These are phyloP conservation scores for Petromus typicus DNA, from an alignment of 2,113 vertebrate species.

Conservation along the genomic window DNA sequence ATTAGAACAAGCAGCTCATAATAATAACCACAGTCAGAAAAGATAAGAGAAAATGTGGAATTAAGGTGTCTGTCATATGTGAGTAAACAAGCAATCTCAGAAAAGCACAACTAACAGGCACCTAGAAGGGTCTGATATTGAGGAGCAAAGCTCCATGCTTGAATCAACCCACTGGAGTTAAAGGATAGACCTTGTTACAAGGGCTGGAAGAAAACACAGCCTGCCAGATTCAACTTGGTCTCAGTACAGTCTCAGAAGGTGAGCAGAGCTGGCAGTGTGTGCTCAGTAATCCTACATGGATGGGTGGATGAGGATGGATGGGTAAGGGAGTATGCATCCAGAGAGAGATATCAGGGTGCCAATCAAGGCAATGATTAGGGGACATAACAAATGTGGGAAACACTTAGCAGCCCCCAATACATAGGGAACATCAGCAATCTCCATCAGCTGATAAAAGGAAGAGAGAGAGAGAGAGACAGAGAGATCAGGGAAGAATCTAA, in stretches of 20 bases:
- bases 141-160: neutral
- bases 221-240: neutral
- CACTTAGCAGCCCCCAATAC: neutral
- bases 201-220: neutral
- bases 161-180: neutral
- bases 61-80: neutral
- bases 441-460: neutral
- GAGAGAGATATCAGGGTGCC: neutral
- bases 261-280: neutral
- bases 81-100: constrained; percentile 43
- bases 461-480: neutral
- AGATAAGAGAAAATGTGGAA: neutral
- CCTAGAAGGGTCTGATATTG: neutral
- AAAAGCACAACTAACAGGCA: neutral
- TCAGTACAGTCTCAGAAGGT: neutral
- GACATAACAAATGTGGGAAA: neutral
- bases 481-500: neutral
- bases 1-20: constrained; percentile 17
- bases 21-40: neutral
- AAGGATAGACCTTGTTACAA: neutral
- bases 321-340: neutral
- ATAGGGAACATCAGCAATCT: neutral
- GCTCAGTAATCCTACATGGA: neutral
- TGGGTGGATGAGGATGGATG: neutral
- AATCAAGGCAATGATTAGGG: neutral